Conservation (phyloP, 2,113 vertebrate genomes). For the Nannospalax galili region DNA sequence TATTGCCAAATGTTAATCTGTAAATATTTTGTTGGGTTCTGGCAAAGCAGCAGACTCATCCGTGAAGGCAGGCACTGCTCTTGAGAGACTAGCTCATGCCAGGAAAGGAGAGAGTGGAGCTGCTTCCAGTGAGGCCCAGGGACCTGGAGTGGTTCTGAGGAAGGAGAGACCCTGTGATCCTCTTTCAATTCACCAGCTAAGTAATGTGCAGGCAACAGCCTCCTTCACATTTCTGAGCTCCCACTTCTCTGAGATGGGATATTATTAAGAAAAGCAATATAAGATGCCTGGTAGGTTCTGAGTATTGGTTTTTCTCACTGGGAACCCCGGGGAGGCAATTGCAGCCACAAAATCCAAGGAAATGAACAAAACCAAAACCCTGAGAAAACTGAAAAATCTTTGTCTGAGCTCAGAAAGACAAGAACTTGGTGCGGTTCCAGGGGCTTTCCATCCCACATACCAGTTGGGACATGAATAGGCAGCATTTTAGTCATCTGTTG, state of each 20-base stretch:
- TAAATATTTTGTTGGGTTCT: too few species aligned
- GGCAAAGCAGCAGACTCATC: not conserved
- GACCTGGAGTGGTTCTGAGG: not conserved
- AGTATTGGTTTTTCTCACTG: not conserved
- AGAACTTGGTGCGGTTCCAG: constrained; percentile 50
- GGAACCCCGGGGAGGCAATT: not conserved
- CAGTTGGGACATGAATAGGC: not conserved
- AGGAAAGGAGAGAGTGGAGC: not conserved
- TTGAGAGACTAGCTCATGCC: not conserved
- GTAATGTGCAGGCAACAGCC: not conserved
- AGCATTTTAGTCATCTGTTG: not conserved
- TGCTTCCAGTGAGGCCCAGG: not conserved
- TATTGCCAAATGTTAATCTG: not conserved
- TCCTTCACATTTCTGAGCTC: not conserved
- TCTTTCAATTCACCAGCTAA: not conserved
- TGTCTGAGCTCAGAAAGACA: not conserved
- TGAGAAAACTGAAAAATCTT: constrained; percentile 16
- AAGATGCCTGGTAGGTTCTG: not conserved
- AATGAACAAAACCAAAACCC: not conserved
- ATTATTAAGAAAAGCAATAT: not conserved
- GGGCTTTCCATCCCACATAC: constrained; percentile 31
- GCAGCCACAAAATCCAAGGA: not conserved
- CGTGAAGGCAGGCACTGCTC: not conserved
- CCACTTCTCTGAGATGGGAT: not conserved
- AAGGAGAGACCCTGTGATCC: not conserved